A percentile compares a stretch with the other conserved stretches of the same genome.
Evolutionary conservation across 2,113 vertebrate genomes (phyloP).

Genomic region (Callithrix jacchus): DNA sequence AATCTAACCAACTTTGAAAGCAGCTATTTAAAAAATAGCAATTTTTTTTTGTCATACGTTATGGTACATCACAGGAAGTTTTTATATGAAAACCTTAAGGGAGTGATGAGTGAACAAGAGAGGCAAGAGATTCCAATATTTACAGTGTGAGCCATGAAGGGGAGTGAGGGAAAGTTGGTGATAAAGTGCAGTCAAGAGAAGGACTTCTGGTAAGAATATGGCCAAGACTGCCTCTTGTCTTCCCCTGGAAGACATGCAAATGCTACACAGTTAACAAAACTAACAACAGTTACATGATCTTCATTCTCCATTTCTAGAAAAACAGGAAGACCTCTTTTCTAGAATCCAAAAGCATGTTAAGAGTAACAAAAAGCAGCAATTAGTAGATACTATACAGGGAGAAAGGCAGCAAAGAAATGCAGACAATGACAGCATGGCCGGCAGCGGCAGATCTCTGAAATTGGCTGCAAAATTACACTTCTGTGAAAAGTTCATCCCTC

Average conservation of each 20-base stretch:
- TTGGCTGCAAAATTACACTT: neutral
- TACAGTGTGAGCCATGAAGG: neutral
- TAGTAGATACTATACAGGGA: neutral
- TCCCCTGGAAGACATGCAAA: neutral
- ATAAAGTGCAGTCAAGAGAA: neutral
- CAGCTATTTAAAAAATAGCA: neutral
- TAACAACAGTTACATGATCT: neutral
- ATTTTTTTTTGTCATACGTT: neutral
- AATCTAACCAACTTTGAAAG: neutral
- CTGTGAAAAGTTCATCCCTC: neutral
- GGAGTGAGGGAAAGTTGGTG: neutral
- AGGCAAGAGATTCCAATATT: neutral
- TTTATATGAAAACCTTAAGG: neutral
- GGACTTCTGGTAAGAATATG: fast-evolving
- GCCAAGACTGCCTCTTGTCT: neutral
- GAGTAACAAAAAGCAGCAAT: neutral
- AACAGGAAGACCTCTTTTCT: neutral
- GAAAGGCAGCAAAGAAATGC: neutral
- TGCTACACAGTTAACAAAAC: neutral
- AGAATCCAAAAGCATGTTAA: neutral
- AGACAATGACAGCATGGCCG: neutral
- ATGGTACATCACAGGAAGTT: neutral
- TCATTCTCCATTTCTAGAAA: neutral
- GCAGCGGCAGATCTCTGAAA: neutral
- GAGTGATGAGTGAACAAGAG: neutral